Evolutionary conservation across 37 sponge, comb jelly and placozoan species (phyloP).

Genomic region (Cladorhizidae sp.): DNA sequence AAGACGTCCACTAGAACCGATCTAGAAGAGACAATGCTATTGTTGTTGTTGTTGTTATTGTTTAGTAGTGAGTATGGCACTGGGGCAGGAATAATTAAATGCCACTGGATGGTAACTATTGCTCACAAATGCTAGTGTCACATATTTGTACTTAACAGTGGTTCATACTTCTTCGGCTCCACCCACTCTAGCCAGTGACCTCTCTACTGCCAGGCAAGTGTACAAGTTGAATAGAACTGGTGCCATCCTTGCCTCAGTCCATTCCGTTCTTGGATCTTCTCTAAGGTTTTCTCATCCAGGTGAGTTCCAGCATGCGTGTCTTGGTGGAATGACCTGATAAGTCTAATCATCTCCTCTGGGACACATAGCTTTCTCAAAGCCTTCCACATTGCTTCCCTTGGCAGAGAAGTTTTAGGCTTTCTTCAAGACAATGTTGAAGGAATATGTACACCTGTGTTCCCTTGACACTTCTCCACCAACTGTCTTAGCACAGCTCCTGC

Average conservation of each 20-base stretch:
- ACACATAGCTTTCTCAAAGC: neutral
- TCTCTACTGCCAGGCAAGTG: too few species aligned
- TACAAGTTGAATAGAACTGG: neutral
- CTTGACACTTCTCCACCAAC: too few species aligned
- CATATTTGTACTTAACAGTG: too few species aligned
- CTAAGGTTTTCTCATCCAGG: neutral
- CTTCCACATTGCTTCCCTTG: neutral
- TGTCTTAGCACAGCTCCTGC: too few species aligned
- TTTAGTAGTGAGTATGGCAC: too few species aligned
- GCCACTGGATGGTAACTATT: too few species aligned
- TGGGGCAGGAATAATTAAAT: conserved; percentile 9
- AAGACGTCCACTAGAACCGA: too few species aligned
- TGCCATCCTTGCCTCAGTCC: neutral
- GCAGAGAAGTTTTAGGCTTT: neutral
- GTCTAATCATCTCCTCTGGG: too few species aligned
- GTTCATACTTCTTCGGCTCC: neutral
- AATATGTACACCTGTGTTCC: too few species aligned
- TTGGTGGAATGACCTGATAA: neutral
- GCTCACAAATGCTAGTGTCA: too few species aligned
- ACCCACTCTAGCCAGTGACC: too few species aligned
- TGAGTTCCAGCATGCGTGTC: neutral
- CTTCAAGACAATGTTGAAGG: neutral
- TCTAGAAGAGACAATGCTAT: neutral
- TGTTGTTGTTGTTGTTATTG: neutral
- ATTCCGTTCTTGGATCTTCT: neutral